Percentiles rank a stretch among this genome's conserved stretches.
Evolutionary conservation across 53 echinoderm and acorn worm species (phyloP).

Genomic region (Echinarachnius parma): DNA sequence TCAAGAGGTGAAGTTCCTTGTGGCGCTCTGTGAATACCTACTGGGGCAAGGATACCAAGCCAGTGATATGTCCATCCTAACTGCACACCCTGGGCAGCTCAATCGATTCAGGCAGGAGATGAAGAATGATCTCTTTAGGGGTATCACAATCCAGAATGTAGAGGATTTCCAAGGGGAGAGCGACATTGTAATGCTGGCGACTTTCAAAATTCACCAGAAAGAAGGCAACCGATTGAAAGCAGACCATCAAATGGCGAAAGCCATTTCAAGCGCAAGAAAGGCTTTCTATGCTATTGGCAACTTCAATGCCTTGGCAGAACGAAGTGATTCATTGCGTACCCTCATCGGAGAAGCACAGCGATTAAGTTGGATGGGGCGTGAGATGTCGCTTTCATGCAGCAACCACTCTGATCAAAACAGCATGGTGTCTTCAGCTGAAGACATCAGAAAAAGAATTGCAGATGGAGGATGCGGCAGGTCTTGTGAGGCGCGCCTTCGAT

Average conservation of each 20-base stretch:
- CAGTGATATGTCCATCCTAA: slow-evolving; percentile 78
- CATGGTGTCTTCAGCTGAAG: background rate
- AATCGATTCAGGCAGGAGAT: slow-evolving; percentile 57
- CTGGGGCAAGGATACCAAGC: slow-evolving; percentile 68
- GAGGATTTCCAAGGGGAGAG: slow-evolving; percentile 83
- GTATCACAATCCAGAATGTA: slow-evolving; percentile 56
- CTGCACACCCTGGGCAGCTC: slow-evolving; percentile 65
- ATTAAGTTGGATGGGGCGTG: slow-evolving; percentile 38
- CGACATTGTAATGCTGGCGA: slow-evolving; percentile 76
- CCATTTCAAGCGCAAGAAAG: slow-evolving; percentile 69
- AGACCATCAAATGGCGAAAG: slow-evolving; percentile 69
- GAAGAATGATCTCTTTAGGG: slow-evolving; percentile 27
- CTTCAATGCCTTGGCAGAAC: slow-evolving; percentile 48
- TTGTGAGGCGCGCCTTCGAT: slow-evolving; percentile 63
- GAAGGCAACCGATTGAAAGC: slow-evolving; percentile 68
- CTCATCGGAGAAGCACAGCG: slow-evolving; percentile 45
- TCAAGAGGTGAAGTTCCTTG: slow-evolving; percentile 72
- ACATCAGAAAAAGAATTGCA: slow-evolving; percentile 28
- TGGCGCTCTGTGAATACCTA: slow-evolving; percentile 62
- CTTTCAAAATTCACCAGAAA: slow-evolving; percentile 68
- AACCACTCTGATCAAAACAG: slow-evolving; percentile 65
- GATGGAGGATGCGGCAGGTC: slow-evolving; percentile 71
- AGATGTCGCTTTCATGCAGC: slow-evolving; percentile 59
- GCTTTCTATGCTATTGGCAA: slow-evolving; percentile 87
- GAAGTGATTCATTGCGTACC: slow-evolving; percentile 39